These are phyloP conservation scores for Scaptomyza pallida DNA, from an alignment of 1,140 invertebrate species.

Conservation along the genomic window DNA sequence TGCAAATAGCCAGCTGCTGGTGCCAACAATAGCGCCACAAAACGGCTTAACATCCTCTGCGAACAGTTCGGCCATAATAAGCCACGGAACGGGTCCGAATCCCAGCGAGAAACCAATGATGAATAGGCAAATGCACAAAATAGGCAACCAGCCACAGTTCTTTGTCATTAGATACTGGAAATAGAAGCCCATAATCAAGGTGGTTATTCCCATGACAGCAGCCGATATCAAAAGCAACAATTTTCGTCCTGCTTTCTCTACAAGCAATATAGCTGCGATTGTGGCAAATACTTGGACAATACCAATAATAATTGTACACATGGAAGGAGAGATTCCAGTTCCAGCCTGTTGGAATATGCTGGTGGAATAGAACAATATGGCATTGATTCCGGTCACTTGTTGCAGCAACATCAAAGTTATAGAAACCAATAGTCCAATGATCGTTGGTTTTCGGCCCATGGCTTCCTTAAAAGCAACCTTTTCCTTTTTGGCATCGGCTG, in stretches of 20 bases:
- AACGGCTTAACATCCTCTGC: conserved; percentile 90
- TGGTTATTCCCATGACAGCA: conserved; percentile 86
- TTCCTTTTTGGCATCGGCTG: conserved; percentile 5
- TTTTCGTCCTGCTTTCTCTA: conserved; percentile 88
- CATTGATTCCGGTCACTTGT: conserved; percentile 71
- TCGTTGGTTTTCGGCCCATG: conserved; percentile 9
- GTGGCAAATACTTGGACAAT: conserved; percentile 89
- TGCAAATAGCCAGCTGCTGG: conserved; percentile 91
- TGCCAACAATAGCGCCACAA: conserved; percentile 88
- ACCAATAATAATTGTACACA: conserved; percentile 89
- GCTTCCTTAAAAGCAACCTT: not conserved
- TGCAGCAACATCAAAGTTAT: conserved; percentile 66
- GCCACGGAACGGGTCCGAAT: conserved; percentile 84
- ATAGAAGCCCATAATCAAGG: conserved; percentile 86
- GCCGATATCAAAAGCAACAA: conserved; percentile 88
- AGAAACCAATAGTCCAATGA: conserved; percentile 42
- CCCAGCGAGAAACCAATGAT: conserved; percentile 89
- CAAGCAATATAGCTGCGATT: conserved; percentile 86
- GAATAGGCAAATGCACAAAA: conserved; percentile 89
- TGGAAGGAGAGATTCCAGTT: conserved; percentile 38
- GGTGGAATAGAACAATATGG: conserved; percentile 63
- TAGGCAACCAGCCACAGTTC: conserved; percentile 87
- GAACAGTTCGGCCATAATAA: conserved; percentile 90
- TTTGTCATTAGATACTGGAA: conserved; percentile 85
- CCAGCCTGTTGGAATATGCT: conserved; percentile 46